Evolutionary conservation across 2,888 invertebrate genomes (phyloP).

Genomic region (Callinectes sapidus): DNA sequence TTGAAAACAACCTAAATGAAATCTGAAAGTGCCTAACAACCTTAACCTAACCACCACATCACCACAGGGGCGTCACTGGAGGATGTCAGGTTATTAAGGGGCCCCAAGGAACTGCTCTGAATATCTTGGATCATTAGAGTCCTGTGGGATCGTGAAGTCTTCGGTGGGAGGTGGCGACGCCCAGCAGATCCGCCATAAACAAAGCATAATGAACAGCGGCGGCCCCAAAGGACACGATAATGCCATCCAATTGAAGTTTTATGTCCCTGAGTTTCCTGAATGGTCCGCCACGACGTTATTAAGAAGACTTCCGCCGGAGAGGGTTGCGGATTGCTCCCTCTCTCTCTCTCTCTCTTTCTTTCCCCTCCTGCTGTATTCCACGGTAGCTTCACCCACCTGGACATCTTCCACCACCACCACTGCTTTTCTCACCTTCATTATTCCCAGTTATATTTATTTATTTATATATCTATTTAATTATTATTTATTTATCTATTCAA

Average conservation of each 20-base stretch:
- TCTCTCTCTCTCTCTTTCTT: too few relatives aligned
- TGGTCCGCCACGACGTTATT: slow-evolving; percentile 42
- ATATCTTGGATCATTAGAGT: slow-evolving; percentile 2
- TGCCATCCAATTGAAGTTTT: slow-evolving; percentile 48
- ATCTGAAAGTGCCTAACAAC: too few relatives aligned
- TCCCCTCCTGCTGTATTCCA: not conserved
- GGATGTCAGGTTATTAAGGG: not conserved
- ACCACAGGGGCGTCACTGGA: not conserved
- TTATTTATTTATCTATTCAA: too few relatives aligned
- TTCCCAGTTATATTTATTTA: too few relatives aligned
- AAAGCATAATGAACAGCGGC: slow-evolving; percentile 49
- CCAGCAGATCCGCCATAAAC: slow-evolving; percentile 46
- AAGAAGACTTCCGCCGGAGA: slow-evolving; percentile 50
- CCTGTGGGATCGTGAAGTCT: slow-evolving; percentile 26
- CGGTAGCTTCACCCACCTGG: not conserved
- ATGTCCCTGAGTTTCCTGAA: slow-evolving; percentile 53
- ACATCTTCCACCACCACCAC: not conserved
- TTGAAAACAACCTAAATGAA: too few relatives aligned
- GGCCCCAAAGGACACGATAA: slow-evolving; percentile 40
- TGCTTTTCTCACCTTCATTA: not conserved
- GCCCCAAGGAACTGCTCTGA: not conserved
- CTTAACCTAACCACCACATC: not conserved
- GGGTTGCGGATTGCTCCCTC: not conserved
- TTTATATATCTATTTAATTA: too few relatives aligned
- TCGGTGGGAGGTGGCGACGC: slow-evolving; percentile 7